Evolutionary conservation across 2,797 vertebrate genomes (phyloP).

Genomic region (Enteromius viviparus): DNA sequence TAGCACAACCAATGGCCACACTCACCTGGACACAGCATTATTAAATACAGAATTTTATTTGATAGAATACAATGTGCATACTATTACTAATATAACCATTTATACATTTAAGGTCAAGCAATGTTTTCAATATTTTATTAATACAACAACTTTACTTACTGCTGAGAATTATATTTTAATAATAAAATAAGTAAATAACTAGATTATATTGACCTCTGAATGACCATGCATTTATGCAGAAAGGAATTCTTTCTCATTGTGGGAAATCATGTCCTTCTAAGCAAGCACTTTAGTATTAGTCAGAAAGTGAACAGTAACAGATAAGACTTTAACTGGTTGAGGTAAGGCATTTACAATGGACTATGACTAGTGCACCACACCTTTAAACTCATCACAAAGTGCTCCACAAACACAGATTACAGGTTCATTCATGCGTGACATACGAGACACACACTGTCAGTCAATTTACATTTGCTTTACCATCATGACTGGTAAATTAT

Average conservation of each 20-base stretch:
- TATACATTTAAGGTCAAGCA: not conserved
- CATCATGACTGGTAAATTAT: not conserved
- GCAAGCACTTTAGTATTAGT: slow-evolving; percentile 20
- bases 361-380: slow-evolving; percentile 14
- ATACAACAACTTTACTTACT: not conserved
- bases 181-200: too few relatives aligned
- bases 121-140: too few relatives aligned
- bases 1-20: slow-evolving; percentile 86
- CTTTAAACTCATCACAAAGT: not conserved
- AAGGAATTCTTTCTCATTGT: not conserved
- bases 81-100: not conserved
- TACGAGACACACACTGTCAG: not conserved
- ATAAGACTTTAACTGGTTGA: slow-evolving; percentile 51
- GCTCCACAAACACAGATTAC: slow-evolving; percentile 1
- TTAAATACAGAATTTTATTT: not conserved
- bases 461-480: not conserved
- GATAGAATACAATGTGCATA: not conserved
- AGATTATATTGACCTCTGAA: not conserved
- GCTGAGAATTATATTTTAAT: not conserved
- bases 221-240: not conserved
- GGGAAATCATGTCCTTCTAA: not conserved
- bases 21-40: slow-evolving; percentile 74
- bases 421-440: not conserved
- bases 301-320: slow-evolving; percentile 58
- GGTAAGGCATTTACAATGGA: slow-evolving; percentile 12